Conservation (phyloP, 2,113 vertebrate species). For the Cyanocitta stelleri region DNA sequence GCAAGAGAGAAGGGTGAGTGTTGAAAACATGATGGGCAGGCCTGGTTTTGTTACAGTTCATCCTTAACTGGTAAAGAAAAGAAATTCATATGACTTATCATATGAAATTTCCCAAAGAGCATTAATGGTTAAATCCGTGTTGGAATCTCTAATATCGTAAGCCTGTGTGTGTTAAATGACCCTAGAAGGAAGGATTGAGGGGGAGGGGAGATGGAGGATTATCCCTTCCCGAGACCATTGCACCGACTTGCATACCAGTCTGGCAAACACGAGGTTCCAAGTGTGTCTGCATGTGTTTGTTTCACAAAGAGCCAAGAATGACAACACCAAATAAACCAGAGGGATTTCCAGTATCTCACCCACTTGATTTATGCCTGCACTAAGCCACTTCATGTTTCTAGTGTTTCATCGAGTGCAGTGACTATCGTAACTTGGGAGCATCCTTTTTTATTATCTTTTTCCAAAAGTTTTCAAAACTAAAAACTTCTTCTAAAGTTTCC, state of each 20-base stretch:
- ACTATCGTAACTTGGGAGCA: neutral
- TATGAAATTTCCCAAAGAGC: conserved; percentile 67
- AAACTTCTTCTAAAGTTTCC: neutral
- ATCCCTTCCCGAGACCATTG: conserved; percentile 56
- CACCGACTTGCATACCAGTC: conserved; percentile 59
- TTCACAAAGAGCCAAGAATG: conserved; percentile 52
- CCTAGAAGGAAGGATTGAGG: conserved; percentile 54
- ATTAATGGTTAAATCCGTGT: conserved; percentile 82
- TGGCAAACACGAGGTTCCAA: conserved; percentile 40
- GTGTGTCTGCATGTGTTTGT: conserved; percentile 50
- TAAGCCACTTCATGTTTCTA: neutral
- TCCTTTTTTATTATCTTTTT: neutral
- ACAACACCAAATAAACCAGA: conserved; percentile 48
- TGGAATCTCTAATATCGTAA: conserved; percentile 81
- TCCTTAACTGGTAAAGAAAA: neutral
- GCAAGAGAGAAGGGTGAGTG: neutral
- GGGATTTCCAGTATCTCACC: conserved; percentile 43
- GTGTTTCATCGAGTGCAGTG: neutral
- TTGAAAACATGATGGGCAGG: neutral
- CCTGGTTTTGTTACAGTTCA: neutral
- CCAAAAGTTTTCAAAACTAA: neutral
- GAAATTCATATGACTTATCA: conserved; percentile 60
- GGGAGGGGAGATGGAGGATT: conserved; percentile 56
- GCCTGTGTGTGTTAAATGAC: conserved; percentile 65
- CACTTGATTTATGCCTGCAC: conserved; percentile 4